Evolutionary conservation across 2,113 vertebrate genomes (phyloP).

Genomic region (Lichenostomus cassidix): DNA sequence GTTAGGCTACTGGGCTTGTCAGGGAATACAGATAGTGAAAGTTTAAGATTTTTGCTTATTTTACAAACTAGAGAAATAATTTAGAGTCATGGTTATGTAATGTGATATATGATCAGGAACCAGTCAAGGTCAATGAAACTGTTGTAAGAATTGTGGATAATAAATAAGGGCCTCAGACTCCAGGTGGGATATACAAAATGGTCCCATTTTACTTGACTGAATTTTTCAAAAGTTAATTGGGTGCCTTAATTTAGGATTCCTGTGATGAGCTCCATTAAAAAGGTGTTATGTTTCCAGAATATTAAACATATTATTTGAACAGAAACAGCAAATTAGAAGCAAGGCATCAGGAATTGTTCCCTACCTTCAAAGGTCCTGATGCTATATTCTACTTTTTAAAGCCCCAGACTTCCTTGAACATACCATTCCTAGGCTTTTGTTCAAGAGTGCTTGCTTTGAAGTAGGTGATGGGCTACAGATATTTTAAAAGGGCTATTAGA

Average conservation of each 20-base stretch:
- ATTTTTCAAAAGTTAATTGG: background rate
- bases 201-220: background rate
- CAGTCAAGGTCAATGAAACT: conserved; percentile 39
- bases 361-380: background rate
- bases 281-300: background rate
- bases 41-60: background rate
- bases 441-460: background rate
- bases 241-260: background rate
- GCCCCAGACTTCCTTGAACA: background rate
- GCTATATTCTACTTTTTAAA: background rate
- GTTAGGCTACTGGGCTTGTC: background rate
- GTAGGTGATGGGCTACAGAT: background rate
- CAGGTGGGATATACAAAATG: background rate
- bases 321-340: background rate
- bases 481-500: background rate
- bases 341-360: background rate
- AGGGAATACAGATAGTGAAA: background rate
- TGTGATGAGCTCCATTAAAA: background rate
- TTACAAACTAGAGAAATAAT: conserved; percentile 16
- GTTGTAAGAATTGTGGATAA: background rate
- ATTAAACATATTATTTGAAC: background rate
- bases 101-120: conserved; percentile 3
- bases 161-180: background rate
- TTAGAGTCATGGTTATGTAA: conserved; percentile 54
- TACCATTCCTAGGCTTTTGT: background rate